A percentile compares a stretch with the other conserved stretches of the same genome.
Evolutionary conservation across 2,113 vertebrate genomes (phyloP).

Genomic region (Apteryx owenii): DNA sequence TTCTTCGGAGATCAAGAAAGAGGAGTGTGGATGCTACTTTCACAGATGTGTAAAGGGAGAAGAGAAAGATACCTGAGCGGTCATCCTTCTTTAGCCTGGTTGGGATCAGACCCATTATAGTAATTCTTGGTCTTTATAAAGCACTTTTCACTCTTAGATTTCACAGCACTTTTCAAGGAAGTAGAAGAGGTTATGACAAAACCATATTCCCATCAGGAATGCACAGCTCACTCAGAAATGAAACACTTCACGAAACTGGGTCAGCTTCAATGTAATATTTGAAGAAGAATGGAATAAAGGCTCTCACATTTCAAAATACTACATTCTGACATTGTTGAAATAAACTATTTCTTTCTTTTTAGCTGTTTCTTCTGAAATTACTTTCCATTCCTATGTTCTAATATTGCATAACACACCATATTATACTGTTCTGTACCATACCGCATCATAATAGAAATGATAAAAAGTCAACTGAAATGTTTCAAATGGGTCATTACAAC

Average conservation of each 20-base stretch:
- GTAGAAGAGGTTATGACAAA: background rate
- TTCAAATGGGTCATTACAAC: background rate
- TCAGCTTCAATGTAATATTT: conserved; percentile 1
- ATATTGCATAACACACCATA: conserved; percentile 4
- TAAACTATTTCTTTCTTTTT: conserved; percentile 5
- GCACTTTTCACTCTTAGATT: background rate
- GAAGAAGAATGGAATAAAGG: conserved; percentile 30
- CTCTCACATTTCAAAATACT: background rate
- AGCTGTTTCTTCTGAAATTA: conserved; percentile 30
- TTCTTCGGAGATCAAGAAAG: background rate
- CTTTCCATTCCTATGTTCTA: conserved; percentile 44
- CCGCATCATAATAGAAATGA: conserved; percentile 9
- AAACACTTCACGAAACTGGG: conserved; percentile 5
- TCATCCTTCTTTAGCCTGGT: background rate
- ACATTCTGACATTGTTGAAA: conserved; percentile 7
- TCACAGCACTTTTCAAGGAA: background rate
- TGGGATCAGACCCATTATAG: background rate
- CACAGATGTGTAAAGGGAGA: background rate
- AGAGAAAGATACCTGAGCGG: background rate
- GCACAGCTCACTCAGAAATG: background rate
- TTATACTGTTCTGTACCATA: background rate
- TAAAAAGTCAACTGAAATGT: conserved; percentile 49
- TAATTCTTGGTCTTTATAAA: conserved; percentile 20
- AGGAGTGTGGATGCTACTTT: background rate
- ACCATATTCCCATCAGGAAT: background rate